Percentiles rank a stretch among this genome's conserved stretches.
Evolutionary conservation across 2,888 invertebrate genomes (phyloP).

Genomic region (Diaperis boleti): DNA sequence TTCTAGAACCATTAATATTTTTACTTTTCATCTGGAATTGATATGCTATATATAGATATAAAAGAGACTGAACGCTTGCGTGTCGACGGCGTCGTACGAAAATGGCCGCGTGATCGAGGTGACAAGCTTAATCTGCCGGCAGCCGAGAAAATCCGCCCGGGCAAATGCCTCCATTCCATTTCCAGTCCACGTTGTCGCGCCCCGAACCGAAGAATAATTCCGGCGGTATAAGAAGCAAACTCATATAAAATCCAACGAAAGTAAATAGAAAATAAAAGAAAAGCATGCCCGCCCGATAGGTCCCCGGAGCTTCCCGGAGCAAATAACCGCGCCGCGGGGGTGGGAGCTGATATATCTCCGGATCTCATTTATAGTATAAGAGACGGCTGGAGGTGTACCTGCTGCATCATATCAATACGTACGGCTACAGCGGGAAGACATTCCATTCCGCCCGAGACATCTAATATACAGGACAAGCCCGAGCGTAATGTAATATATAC

Average conservation of each 20-base stretch:
- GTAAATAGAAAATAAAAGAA: slow-evolving; percentile 63
- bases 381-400: slow-evolving; percentile 48
- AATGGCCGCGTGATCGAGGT: too few species aligned
- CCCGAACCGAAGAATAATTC: slow-evolving; percentile 44
- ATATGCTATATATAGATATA: too few species aligned
- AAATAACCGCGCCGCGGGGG: slow-evolving; percentile 54
- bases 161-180: slow-evolving; percentile 4
- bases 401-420: slow-evolving; percentile 56
- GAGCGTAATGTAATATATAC: slow-evolving; percentile 57
- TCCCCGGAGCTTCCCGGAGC: slow-evolving; percentile 56
- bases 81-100: too few species aligned
- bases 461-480: slow-evolving; percentile 57
- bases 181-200: neutral
- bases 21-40: too few species aligned
- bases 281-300: slow-evolving; percentile 56
- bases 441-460: slow-evolving; percentile 51
- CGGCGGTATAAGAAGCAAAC: slow-evolving; percentile 51
- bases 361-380: slow-evolving; percentile 57
- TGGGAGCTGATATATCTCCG: slow-evolving; percentile 48
- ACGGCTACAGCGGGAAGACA: slow-evolving; percentile 41
- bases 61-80: too few species aligned
- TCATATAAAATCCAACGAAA: slow-evolving; percentile 59
- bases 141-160: neutral
- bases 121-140: too few species aligned
- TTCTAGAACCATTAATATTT: too few species aligned